phyloP scores from a whole-genome alignment of 2,888 invertebrate species.

The Lymantria monacha region DNA sequence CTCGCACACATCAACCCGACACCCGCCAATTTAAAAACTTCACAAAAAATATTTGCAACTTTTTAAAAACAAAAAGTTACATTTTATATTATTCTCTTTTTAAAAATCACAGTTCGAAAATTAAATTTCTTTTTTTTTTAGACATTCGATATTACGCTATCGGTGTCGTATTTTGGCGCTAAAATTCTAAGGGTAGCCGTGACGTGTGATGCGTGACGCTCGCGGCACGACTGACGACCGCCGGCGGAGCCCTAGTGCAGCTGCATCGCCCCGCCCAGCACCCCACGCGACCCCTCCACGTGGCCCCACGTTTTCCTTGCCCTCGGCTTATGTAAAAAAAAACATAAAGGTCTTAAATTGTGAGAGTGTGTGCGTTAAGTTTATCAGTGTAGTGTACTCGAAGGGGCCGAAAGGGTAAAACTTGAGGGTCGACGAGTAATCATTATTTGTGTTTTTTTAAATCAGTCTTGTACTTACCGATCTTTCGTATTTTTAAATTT shows the following conservation, averaged over 20 bases:
- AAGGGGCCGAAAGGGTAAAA: slow-evolving; percentile 53
- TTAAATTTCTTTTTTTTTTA: slow-evolving; percentile 13
- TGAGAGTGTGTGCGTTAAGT: slow-evolving; percentile 35
- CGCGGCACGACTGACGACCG: slow-evolving; percentile 69
- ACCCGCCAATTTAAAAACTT: slow-evolving; percentile 69
- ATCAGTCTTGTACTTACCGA: slow-evolving; percentile 48
- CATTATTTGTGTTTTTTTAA: slow-evolving; percentile 52
- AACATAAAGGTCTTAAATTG: slow-evolving; percentile 43
- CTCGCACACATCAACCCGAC: slow-evolving; percentile 74
- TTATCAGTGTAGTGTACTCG: slow-evolving; percentile 43
- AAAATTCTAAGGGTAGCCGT: slow-evolving; percentile 45
- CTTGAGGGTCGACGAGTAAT: slow-evolving; percentile 47
- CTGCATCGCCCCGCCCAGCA: slow-evolving; percentile 76
- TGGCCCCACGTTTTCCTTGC: slow-evolving; percentile 68
- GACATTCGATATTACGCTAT: slow-evolving; percentile 16
- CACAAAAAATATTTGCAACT: slow-evolving; percentile 48
- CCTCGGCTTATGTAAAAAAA: slow-evolving; percentile 67
- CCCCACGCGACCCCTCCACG: slow-evolving; percentile 68
- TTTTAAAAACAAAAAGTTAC: slow-evolving; percentile 19
- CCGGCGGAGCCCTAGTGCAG: slow-evolving; percentile 68
- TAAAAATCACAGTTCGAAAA: slow-evolving; percentile 22
- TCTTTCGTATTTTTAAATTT: slow-evolving; percentile 26
- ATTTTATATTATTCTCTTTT: slow-evolving; percentile 9
- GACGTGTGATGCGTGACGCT: slow-evolving; percentile 62
- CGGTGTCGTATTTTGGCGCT: slow-evolving; percentile 42